Conservation (phyloP, 2,888 invertebrate genomes). For the Pterostichus niger region DNA sequence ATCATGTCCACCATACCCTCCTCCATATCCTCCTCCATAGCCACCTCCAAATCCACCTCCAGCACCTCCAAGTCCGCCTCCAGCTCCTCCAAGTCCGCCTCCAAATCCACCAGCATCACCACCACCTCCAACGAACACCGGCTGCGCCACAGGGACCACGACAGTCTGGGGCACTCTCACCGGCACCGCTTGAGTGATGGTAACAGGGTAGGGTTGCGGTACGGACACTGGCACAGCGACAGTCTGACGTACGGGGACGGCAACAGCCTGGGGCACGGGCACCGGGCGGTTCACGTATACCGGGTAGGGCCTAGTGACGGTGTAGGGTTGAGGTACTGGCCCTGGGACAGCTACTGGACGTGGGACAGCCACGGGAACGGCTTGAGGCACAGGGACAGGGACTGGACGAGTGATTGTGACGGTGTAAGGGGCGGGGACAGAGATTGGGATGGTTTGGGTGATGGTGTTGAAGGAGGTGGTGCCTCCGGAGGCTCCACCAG, state of each 20-base stretch:
- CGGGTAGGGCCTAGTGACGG: conserved; percentile 18
- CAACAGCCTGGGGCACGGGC: conserved; percentile 41
- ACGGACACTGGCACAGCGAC: conserved; percentile 9
- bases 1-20: background rate
- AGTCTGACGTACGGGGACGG: conserved; percentile 33
- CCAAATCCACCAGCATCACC: background rate
- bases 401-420: conserved; percentile 48
- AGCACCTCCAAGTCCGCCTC: conserved; percentile 8
- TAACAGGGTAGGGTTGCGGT: background rate
- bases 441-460: conserved; percentile 47
- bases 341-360: conserved; percentile 18
- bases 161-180: conserved; percentile 43
- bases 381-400: conserved; percentile 11
- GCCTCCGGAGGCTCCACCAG: background rate
- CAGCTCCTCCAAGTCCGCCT: conserved; percentile 7
- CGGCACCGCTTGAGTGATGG: conserved; percentile 38
- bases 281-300: background rate
- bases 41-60: conserved; percentile 13
- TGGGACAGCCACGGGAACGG: conserved; percentile 39
- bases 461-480: conserved; percentile 42
- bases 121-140: conserved; percentile 34
- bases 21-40: conserved; percentile 17
- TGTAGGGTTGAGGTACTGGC: conserved; percentile 32
- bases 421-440: conserved; percentile 56
- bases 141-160: conserved; percentile 44